Conservation (phyloP, 2,888 invertebrate genomes). For the Apamea monoglypha region DNA sequence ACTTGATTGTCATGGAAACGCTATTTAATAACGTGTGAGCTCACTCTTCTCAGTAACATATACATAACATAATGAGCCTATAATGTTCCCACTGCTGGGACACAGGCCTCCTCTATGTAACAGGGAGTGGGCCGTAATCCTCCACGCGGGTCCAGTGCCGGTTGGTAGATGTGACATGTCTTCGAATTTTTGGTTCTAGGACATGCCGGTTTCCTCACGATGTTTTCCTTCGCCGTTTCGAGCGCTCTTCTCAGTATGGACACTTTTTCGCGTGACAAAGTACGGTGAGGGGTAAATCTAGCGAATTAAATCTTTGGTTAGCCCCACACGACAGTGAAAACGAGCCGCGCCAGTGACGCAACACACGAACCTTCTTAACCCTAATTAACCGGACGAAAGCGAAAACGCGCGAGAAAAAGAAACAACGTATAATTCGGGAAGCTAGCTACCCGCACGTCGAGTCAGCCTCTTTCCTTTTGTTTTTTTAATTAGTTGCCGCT, state of each 20-base stretch:
- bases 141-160: neutral
- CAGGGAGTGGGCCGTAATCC: neutral
- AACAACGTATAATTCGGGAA: slow-evolving; percentile 83
- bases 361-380: slow-evolving; percentile 82
- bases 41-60: neutral
- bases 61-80: neutral
- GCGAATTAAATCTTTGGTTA: slow-evolving; percentile 6
- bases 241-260: no score
- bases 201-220: neutral
- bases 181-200: neutral
- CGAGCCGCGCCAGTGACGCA: slow-evolving; percentile 41
- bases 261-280: neutral
- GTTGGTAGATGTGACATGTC: neutral
- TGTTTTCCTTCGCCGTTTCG: neutral
- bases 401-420: slow-evolving; percentile 82
- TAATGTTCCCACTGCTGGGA: no score
- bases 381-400: slow-evolving; percentile 86
- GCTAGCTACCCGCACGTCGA: slow-evolving; percentile 80
- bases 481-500: slow-evolving; percentile 87
- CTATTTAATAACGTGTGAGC: neutral
- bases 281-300: neutral
- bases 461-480: slow-evolving; percentile 81
- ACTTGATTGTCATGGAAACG: neutral
- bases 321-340: slow-evolving; percentile 38
- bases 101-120: no score